Conservation (phyloP, 2,888 invertebrate species). For the Lasioglossum villosulum region DNA sequence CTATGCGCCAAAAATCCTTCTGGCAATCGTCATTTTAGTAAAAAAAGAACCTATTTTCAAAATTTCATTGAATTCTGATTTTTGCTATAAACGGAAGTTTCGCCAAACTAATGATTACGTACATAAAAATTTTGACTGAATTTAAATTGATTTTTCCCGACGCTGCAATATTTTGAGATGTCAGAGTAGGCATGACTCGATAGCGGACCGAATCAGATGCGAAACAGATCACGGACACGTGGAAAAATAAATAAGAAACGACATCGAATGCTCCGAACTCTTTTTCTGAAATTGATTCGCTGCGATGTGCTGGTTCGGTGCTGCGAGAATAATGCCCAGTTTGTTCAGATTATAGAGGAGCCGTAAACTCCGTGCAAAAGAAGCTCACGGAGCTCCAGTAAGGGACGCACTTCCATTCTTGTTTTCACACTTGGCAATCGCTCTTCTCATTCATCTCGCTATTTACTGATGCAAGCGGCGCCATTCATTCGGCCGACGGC, state of each 20-base stretch:
- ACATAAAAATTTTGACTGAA: not conserved
- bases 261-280: not conserved
- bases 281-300: not conserved
- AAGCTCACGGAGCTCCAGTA: not conserved
- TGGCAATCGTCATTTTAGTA: no score
- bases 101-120: no score
- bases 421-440: slow-evolving; percentile 49
- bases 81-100: no score
- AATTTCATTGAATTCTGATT: no score
- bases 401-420: slow-evolving; percentile 43
- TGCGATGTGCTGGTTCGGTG: not conserved
- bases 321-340: slow-evolving; percentile 15
- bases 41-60: no score
- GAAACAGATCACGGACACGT: not conserved
- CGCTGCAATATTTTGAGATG: not conserved
- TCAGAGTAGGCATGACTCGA: not conserved
- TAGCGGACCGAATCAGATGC: not conserved
- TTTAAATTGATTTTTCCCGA: not conserved
- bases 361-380: slow-evolving; percentile 25
- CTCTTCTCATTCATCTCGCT: slow-evolving; percentile 48
- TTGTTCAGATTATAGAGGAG: slow-evolving; percentile 19
- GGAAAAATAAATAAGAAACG: not conserved
- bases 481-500: slow-evolving; percentile 34
- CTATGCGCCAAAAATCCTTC: no score
- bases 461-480: slow-evolving; percentile 48